phyloP scores from a whole-genome alignment of 1,140 invertebrate genomes.

The Potamilus streckersoni region DNA sequence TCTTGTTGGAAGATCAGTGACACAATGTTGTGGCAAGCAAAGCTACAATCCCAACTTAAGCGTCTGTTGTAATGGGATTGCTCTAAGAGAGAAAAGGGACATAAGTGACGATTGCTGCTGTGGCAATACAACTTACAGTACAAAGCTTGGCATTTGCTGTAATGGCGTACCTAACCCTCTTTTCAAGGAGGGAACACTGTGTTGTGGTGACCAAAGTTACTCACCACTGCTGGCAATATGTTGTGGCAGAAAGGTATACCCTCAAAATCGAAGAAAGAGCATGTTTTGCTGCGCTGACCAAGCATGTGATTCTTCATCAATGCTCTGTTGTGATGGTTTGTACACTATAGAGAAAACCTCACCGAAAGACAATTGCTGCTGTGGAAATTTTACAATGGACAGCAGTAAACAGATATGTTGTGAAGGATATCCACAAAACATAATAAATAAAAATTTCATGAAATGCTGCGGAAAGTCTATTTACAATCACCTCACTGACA shows the following conservation, averaged over 20 bases:
- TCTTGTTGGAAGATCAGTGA: slow-evolving; percentile 13
- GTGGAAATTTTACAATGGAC: slow-evolving; percentile 16
- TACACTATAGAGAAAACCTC: not conserved
- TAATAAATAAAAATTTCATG: not conserved
- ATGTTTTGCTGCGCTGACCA: slow-evolving; percentile 12
- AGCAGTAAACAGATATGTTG: slow-evolving; percentile 12
- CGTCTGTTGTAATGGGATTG: not conserved
- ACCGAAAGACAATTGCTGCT: slow-evolving; percentile 23
- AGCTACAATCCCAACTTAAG: slow-evolving; percentile 3
- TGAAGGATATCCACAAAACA: slow-evolving; percentile 5
- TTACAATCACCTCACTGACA: slow-evolving; percentile 3
- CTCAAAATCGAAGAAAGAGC: slow-evolving; percentile 3
- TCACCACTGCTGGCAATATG: slow-evolving; percentile 9
- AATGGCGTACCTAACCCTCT: slow-evolving; percentile 11
- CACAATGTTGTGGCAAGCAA: slow-evolving; percentile 17
- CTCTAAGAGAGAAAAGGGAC: slow-evolving; percentile 9
- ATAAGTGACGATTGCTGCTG: slow-evolving; percentile 11
- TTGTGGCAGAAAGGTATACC: slow-evolving; percentile 11
- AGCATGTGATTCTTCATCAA: slow-evolving; percentile 12
- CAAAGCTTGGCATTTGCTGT: slow-evolving; percentile 8
- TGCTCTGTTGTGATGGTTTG: slow-evolving; percentile 20
- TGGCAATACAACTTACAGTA: slow-evolving; percentile 9
- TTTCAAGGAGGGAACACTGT: slow-evolving; percentile 3
- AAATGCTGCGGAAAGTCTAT: slow-evolving; percentile 10
- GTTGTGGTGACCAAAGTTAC: slow-evolving; percentile 13